phyloP scores from a whole-genome alignment of 1,140 invertebrate genomes.

The Mactra quadrangularis region DNA sequence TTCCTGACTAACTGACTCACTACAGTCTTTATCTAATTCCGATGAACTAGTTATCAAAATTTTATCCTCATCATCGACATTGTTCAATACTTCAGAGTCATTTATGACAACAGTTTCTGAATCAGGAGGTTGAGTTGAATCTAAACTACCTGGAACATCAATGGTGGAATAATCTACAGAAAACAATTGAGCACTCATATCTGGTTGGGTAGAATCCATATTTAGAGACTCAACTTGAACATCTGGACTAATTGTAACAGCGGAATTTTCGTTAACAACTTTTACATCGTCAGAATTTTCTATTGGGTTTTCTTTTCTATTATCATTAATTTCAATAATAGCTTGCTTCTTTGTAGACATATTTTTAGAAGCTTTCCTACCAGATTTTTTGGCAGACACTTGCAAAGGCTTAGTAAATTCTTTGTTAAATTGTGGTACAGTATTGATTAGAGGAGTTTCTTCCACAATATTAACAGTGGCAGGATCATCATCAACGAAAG shows the following conservation, averaged over 20 bases:
- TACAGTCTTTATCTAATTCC: not conserved
- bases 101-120: not conserved
- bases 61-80: no score
- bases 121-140: not conserved
- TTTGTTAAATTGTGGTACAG: slow-evolving; percentile 38
- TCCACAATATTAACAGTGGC: slow-evolving; percentile 16
- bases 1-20: slow-evolving; percentile 11
- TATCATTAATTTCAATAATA: not conserved
- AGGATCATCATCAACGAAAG: not conserved
- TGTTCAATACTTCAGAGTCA: no score
- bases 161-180: not conserved
- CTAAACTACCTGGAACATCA: slow-evolving; percentile 2
- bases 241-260: no score
- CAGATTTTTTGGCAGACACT: not conserved
- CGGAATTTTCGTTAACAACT: not conserved
- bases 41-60: no score
- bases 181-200: not conserved
- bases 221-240: no score
- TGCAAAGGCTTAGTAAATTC: not conserved
- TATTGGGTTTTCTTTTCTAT: not conserved
- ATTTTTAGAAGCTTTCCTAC: not conserved
- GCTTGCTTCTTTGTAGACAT: not conserved
- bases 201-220: not conserved
- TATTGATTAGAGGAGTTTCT: slow-evolving; percentile 32
- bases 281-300: not conserved